Evolutionary conservation across 2,888 invertebrate species (phyloP).

Genomic region (Tipula helvola): DNA sequence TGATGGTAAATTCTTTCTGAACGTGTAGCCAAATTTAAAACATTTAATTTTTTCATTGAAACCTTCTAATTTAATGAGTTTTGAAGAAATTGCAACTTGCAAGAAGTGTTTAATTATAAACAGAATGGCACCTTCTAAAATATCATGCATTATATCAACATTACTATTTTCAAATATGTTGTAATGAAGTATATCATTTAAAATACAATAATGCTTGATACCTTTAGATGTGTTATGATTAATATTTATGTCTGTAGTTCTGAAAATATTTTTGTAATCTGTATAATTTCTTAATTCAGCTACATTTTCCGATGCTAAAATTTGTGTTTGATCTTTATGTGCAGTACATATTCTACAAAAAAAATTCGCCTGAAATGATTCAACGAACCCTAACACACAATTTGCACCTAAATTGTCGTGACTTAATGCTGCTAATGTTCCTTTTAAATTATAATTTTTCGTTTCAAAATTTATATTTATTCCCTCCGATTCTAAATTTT

Average conservation of each 20-base stretch:
- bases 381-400: constrained; percentile 15
- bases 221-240: no score
- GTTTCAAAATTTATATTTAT: background rate
- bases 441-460: constrained; percentile 8
- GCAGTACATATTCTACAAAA: no score
- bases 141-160: background rate
- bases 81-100: background rate
- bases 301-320: background rate
- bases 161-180: no score
- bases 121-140: no score
- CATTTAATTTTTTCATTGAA: background rate
- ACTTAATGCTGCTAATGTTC: constrained; percentile 12
- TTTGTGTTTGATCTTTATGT: background rate
- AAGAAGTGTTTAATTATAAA: background rate
- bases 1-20: no score
- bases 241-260: background rate
- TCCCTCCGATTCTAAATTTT: background rate
- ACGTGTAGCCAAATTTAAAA: no score
- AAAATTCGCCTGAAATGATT: constrained; percentile 17
- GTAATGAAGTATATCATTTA: no score
- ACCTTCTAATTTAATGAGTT: background rate
- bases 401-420: constrained; percentile 15
- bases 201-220: no score
- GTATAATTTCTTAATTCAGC: background rate
- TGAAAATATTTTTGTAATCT: no score